These are phyloP conservation scores for Saccostrea glomerata DNA, from an alignment of 1,140 invertebrate genomes.

Conservation along the genomic window DNA sequence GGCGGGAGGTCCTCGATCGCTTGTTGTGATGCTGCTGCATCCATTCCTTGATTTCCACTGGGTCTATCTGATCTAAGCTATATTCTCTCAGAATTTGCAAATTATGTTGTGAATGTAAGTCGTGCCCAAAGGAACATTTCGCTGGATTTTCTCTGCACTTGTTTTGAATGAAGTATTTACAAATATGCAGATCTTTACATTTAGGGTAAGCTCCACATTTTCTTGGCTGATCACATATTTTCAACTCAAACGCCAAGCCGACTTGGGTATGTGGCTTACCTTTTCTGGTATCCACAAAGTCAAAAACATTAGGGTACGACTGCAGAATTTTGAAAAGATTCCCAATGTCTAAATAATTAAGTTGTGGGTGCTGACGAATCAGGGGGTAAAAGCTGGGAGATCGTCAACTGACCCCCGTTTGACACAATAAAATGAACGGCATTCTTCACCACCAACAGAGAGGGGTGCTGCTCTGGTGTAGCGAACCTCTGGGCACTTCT, in stretches of 20 bases:
- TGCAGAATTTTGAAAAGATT: background rate
- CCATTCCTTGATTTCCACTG: background rate
- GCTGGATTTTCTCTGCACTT: background rate
- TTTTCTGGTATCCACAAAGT: background rate
- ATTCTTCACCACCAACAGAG: background rate
- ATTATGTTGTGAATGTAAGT: background rate
- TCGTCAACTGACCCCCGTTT: background rate
- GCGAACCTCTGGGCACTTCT: background rate
- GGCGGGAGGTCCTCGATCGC: background rate
- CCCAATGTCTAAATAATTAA: background rate
- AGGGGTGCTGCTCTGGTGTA: background rate
- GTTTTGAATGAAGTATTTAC: slow-evolving; percentile 18
- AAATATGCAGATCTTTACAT: background rate
- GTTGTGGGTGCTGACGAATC: background rate
- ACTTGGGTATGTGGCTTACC: background rate
- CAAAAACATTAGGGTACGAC: background rate
- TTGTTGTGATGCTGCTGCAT: slow-evolving; percentile 3
- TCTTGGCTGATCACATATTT: background rate
- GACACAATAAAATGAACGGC: slow-evolving; percentile 10
- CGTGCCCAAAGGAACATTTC: background rate
- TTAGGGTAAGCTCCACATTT: background rate
- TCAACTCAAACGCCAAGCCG: background rate
- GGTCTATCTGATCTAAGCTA: background rate
- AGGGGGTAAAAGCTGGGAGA: background rate
- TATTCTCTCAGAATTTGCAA: background rate